phyloP scores from a whole-genome alignment of 2,888 invertebrate genomes.

The Napeogenes inachia region DNA sequence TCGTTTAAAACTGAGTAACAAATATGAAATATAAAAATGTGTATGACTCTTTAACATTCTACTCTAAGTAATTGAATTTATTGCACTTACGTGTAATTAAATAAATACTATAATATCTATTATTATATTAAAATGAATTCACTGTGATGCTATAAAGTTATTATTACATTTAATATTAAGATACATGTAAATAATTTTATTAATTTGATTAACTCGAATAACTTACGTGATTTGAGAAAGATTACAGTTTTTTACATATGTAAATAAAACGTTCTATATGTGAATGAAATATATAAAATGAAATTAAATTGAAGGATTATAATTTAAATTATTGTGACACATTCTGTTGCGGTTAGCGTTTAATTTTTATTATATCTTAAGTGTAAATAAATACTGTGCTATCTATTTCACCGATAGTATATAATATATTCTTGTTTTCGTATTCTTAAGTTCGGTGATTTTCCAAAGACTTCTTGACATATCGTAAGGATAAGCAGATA shows the following conservation, averaged over 20 bases:
- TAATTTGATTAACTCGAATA: slow-evolving; percentile 36
- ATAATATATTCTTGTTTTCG: slow-evolving; percentile 17
- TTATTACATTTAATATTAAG: slow-evolving; percentile 46
- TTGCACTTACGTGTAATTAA: slow-evolving; percentile 25
- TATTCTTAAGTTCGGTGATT: slow-evolving; percentile 52
- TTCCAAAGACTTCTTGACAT: slow-evolving; percentile 73
- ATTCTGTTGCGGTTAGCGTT: slow-evolving; percentile 23
- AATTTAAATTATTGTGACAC: slow-evolving; percentile 23
- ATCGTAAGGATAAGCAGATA: slow-evolving; percentile 66
- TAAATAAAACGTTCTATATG: slow-evolving; percentile 33
- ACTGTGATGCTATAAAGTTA: slow-evolving; percentile 72
- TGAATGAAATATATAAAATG: slow-evolving; percentile 25
- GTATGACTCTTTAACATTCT: not conserved
- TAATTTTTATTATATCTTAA: slow-evolving; percentile 21
- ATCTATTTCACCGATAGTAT: slow-evolving; percentile 17
- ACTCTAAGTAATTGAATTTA: slow-evolving; percentile 27
- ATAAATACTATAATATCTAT: slow-evolving; percentile 25
- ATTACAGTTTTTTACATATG: slow-evolving; percentile 41
- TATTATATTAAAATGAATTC: slow-evolving; percentile 51
- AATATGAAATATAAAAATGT: slow-evolving; percentile 9
- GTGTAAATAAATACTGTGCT: slow-evolving; percentile 34
- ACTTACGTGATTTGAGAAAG: slow-evolving; percentile 37
- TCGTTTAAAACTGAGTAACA: slow-evolving; percentile 14
- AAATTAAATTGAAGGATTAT: slow-evolving; percentile 25
- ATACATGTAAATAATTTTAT: slow-evolving; percentile 32